Evolutionary conservation across 2,888 invertebrate species (phyloP).

Genomic region (Anorthoa munda): DNA sequence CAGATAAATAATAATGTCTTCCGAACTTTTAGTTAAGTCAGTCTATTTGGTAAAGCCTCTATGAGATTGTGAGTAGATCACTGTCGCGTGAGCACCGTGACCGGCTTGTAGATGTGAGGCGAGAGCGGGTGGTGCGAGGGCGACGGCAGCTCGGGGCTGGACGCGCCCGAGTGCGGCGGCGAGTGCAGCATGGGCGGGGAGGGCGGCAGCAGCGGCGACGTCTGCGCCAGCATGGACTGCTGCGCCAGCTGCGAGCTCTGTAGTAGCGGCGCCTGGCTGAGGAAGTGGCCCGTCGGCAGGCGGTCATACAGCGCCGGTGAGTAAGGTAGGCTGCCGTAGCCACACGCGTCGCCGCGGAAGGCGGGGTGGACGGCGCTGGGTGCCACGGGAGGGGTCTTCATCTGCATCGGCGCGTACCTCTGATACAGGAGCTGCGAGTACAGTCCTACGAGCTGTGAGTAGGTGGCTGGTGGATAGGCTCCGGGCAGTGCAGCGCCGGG

Average conservation of each 20-base stretch:
- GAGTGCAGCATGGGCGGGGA: conserved; percentile 85
- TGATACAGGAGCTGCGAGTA: conserved; percentile 93
- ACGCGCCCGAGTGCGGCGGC: conserved; percentile 82
- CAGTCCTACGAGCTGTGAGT: conserved; percentile 90
- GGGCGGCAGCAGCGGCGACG: conserved; percentile 81
- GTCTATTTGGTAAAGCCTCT: conserved; percentile 70
- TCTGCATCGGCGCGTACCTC: conserved; percentile 92
- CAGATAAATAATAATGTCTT: conserved; percentile 82
- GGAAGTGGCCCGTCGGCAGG: conserved; percentile 78
- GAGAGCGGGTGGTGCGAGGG: conserved; percentile 84
- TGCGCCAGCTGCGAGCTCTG: conserved; percentile 73
- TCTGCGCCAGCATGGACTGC: conserved; percentile 77
- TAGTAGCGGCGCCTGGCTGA: conserved; percentile 79
- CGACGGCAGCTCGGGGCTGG: conserved; percentile 85
- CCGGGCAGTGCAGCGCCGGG: conserved; percentile 92
- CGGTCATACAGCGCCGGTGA: conserved; percentile 83
- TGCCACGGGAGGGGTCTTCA: conserved; percentile 88
- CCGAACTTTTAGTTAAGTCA: conserved; percentile 58
- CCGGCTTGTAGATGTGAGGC: conserved; percentile 90
- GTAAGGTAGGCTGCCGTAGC: conserved; percentile 85
- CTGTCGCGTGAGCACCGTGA: conserved; percentile 91
- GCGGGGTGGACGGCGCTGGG: conserved; percentile 90
- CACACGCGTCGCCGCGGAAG: conserved; percentile 83
- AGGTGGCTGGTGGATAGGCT: conserved; percentile 91
- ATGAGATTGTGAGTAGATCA: conserved; percentile 73